These are phyloP conservation scores for Diplodus sargus DNA, from an alignment of 2,797 vertebrate genomes.

Conservation along the genomic window DNA sequence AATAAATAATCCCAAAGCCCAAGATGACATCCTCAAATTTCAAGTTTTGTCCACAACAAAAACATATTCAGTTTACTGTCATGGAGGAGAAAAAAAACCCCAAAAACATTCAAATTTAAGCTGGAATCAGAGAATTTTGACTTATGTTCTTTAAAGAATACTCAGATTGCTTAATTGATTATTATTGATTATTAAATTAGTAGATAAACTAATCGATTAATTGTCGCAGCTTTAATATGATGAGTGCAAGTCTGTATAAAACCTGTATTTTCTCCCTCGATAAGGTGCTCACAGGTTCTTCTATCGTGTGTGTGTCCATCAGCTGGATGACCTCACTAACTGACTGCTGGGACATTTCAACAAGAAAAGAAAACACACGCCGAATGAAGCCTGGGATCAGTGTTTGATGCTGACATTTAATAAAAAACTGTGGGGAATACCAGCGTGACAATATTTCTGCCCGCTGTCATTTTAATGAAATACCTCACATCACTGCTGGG, in stretches of 20 bases:
- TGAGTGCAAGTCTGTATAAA: background rate
- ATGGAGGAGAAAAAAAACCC: too few species aligned
- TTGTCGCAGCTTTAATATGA: too few species aligned
- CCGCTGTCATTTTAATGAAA: background rate
- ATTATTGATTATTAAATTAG: too few species aligned
- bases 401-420: constrained; percentile 7
- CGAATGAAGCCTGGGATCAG: background rate
- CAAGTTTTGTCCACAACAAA: too few species aligned
- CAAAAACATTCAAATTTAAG: too few species aligned
- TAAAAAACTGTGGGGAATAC: background rate
- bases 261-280: background rate
- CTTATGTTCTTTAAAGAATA: too few species aligned
- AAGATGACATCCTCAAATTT: too few species aligned
- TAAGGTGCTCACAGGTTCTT: background rate
- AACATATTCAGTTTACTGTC: too few species aligned
- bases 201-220: too few species aligned
- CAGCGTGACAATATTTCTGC: background rate
- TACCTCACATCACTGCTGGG: background rate
- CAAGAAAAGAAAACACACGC: background rate
- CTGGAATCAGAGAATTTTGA: too few species aligned
- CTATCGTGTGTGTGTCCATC: background rate
- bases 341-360: background rate
- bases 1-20: too few species aligned
- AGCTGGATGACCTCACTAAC: background rate
- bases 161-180: too few species aligned